phyloP scores from a whole-genome alignment of 2,797 vertebrate genomes.

The Pangasius krempfi region DNA sequence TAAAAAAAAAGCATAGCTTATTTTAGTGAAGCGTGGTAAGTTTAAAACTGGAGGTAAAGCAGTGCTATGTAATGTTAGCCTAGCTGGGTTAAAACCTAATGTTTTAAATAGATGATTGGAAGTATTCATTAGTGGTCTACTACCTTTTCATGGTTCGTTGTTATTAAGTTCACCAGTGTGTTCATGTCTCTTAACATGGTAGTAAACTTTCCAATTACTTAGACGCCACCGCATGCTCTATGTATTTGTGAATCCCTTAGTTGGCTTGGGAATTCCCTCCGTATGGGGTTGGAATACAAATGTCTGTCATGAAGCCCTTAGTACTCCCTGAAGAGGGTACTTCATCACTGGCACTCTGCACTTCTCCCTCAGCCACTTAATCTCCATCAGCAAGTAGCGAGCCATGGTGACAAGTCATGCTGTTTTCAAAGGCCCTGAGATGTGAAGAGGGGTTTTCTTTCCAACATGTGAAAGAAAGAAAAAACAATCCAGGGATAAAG shows the following conservation, averaged over 20 bases:
- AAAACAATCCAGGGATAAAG: background rate
- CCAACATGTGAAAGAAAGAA: background rate
- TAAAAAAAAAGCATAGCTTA: background rate
- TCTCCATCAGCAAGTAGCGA: conserved; percentile 36
- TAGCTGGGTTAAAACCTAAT: background rate
- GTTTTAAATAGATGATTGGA: background rate
- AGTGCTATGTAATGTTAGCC: background rate
- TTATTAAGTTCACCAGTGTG: background rate
- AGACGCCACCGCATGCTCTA: background rate
- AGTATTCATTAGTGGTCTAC: background rate
- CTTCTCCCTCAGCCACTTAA: conserved; percentile 41
- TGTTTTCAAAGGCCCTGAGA: conserved; percentile 28
- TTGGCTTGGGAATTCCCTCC: conserved; percentile 17
- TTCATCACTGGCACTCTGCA: conserved; percentile 48
- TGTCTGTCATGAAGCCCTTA: conserved; percentile 40
- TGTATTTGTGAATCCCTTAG: conserved; percentile 23
- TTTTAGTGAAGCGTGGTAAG: background rate
- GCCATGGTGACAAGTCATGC: conserved; percentile 34
- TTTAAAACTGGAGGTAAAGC: background rate
- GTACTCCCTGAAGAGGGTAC: conserved; percentile 35
- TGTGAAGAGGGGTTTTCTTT: conserved; percentile 19
- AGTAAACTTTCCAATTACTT: background rate
- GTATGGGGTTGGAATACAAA: conserved; percentile 35
- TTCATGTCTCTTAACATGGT: conserved; percentile 3
- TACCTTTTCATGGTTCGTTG: background rate